Percentiles rank a stretch among this genome's conserved stretches.
These are phyloP conservation scores for Hippopotamus amphibius DNA, from an alignment of 2,113 vertebrate species.

Conservation along the genomic window DNA sequence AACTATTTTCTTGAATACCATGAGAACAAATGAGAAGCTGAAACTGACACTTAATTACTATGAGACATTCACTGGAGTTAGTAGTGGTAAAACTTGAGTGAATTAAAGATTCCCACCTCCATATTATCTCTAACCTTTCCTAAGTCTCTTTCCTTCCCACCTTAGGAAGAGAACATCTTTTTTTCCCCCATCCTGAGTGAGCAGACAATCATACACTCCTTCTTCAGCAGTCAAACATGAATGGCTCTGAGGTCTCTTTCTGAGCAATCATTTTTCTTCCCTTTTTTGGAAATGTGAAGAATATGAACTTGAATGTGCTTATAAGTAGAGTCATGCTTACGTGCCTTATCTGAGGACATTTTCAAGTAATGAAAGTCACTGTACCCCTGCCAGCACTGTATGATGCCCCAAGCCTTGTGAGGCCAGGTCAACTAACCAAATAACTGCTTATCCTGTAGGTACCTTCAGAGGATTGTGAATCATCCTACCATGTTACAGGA, in stretches of 20 bases:
- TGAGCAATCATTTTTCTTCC: background rate
- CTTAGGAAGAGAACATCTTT: background rate
- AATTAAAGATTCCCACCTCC: background rate
- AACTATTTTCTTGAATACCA: background rate
- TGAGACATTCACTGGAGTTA: background rate
- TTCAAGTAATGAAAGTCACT: conserved; percentile 21
- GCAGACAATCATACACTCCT: background rate
- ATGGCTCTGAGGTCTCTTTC: background rate
- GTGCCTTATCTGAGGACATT: conserved; percentile 11
- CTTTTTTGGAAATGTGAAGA: conserved; percentile 54
- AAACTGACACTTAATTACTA: background rate
- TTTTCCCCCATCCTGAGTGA: background rate
- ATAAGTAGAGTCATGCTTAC: background rate
- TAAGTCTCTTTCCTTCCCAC: background rate
- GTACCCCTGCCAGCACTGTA: background rate
- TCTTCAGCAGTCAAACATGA: background rate
- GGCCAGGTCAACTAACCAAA: background rate
- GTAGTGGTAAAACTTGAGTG: background rate
- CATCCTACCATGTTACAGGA: conserved; percentile 97
- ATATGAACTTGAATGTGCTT: conserved; percentile 36
- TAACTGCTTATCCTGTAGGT: conserved; percentile 85
- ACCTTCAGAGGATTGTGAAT: conserved; percentile 94
- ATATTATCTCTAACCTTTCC: background rate
- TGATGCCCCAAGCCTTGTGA: background rate
- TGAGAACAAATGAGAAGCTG: background rate